phyloP scores from a whole-genome alignment of 2,113 vertebrate genomes.

The Callocephalon fimbriatum region DNA sequence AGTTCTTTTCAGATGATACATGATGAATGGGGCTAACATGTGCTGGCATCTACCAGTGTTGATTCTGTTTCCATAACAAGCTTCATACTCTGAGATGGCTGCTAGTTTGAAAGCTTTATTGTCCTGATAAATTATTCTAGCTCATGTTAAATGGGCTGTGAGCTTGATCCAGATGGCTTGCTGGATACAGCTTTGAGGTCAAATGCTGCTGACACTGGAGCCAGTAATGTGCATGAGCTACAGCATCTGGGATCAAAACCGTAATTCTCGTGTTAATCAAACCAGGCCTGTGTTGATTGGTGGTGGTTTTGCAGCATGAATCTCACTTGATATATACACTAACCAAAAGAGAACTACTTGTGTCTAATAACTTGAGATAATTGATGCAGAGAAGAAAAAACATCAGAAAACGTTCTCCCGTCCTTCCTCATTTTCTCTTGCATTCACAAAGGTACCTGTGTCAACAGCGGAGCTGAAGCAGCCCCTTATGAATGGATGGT shows the following conservation, averaged over 20 bases:
- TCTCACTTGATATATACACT: not conserved
- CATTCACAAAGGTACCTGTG: not conserved
- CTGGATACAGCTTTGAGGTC: constrained; percentile 45
- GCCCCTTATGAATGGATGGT: not conserved
- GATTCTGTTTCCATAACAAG: not conserved
- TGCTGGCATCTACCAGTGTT: not conserved
- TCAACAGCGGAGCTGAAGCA: not conserved
- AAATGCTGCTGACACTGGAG: constrained; percentile 48
- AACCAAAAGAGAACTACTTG: not conserved
- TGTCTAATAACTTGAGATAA: not conserved
- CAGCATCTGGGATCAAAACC: constrained; percentile 9
- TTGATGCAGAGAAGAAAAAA: not conserved
- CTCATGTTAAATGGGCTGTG: constrained; percentile 55
- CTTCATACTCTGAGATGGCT: not conserved
- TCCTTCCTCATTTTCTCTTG: not conserved
- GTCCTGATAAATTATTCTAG: constrained; percentile 43
- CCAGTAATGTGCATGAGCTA: constrained; percentile 15
- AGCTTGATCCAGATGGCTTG: constrained; percentile 60
- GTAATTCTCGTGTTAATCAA: constrained; percentile 19
- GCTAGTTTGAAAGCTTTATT: constrained; percentile 45
- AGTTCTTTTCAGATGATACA: not conserved
- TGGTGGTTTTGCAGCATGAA: not conserved
- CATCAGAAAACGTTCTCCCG: not conserved
- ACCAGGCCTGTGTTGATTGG: not conserved
- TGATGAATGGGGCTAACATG: not conserved